Base-by-base conservation (phyloP, 2,888 invertebrate species). In the Argynnis bischoffii region DNA sequence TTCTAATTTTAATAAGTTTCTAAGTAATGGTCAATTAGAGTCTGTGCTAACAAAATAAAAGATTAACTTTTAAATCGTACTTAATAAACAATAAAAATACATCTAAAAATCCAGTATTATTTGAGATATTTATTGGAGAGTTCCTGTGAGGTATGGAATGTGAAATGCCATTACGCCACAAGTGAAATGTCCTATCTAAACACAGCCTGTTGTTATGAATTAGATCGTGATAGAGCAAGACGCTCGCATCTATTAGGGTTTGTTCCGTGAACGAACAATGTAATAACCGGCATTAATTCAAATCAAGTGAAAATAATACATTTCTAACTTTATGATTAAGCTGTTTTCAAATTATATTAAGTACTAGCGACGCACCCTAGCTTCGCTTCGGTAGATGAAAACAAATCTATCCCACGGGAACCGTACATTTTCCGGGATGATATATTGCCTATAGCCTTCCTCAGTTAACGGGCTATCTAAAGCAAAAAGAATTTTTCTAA, bases 141-240 rank as follows among this genome's bases (percentile, higher is more conserved):
- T 59, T 59, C 31, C 59, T n/a, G 3, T 16, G 35, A 26, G 48
- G 15, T n/a, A 41, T n/a, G 55, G 41, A 61, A 51, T 11, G 61
- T 61, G 50, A 41, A 61, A 61, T 51, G 41, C 8, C 0, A 35
- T 51, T 51, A 51, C 51, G 18, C 31, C 41, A 61, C 51, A 18
- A 51, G 61, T 11, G 41, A 61, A 61, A 31, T 31, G 35, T 51
- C 61, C 50, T 21, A 15, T 61, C 18, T 31, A 51, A 41, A 15
- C n/a, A n/a, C 50, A 50, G 61, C 6, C 51, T 16, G 48, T 16
- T 41, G 18, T 61, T 51, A 61, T 61, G 50, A 51, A 61, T 51
- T 51, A 61, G 51, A 51, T 61, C 61, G 61, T 61, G 61, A 61
- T 61, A 61, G 61, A 51, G 61, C 61, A 61, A 51, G 51, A 61